Evolutionary conservation across 2,888 invertebrate species (phyloP).

Genomic region (Eilema sororculum): DNA sequence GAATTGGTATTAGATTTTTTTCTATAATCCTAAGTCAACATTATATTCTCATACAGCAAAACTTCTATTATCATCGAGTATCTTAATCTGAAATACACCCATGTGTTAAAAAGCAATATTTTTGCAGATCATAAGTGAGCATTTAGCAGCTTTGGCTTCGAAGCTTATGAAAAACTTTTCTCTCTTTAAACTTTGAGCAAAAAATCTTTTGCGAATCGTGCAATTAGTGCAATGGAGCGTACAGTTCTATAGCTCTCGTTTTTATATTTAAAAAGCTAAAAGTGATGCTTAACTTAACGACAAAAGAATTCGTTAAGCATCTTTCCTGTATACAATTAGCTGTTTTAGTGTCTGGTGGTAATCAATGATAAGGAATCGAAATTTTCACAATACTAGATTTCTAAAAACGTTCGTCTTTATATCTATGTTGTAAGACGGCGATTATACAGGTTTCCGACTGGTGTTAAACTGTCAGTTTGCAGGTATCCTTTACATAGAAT

Average conservation of each 20-base stretch:
- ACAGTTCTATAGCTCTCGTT: slow-evolving; percentile 24
- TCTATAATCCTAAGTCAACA: no score
- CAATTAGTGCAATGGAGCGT: slow-evolving; percentile 44
- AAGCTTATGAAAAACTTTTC: slow-evolving; percentile 30
- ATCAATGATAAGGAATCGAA: no score
- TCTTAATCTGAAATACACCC: not conserved
- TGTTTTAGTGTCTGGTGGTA: no score
- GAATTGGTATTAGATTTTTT: no score
- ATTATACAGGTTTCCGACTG: no score
- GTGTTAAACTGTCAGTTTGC: no score
- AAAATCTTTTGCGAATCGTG: slow-evolving; percentile 37
- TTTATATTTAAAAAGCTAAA: slow-evolving; percentile 23
- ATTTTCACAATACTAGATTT: no score
- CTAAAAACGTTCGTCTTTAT: no score
- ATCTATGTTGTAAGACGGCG: no score
- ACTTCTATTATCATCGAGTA: not conserved
- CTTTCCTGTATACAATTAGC: slow-evolving; percentile 16
- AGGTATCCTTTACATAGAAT: no score
- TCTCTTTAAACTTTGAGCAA: slow-evolving; percentile 26
- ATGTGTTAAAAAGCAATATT: not conserved
- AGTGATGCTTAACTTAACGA: not conserved
- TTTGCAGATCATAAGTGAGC: slow-evolving; percentile 25
- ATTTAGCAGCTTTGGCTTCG: slow-evolving; percentile 22
- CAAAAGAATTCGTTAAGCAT: slow-evolving; percentile 18
- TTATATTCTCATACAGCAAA: not conserved